Evolutionary conservation across 1,140 invertebrate species (phyloP).

Genomic region (Drosophila asahinai): DNA sequence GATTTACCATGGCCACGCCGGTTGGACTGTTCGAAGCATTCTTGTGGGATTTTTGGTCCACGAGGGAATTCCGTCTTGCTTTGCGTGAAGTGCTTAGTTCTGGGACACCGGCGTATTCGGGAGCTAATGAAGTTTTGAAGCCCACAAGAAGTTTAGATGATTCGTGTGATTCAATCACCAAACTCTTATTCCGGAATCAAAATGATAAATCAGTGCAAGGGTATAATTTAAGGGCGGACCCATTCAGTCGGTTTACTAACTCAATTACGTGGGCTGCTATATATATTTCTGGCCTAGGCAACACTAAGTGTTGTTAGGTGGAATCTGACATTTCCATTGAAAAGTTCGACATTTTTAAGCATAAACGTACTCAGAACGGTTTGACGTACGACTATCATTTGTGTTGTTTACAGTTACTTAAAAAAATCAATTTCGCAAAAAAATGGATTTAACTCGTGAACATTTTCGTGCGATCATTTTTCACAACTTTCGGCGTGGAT

Average conservation of each 20-base stretch:
- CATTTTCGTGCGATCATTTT: too few species aligned
- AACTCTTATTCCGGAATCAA: background rate
- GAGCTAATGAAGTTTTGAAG: slow-evolving; percentile 1
- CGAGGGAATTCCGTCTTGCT: slow-evolving; percentile 33
- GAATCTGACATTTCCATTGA: too few species aligned
- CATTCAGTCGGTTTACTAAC: slow-evolving; percentile 27
- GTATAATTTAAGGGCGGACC: slow-evolving; percentile 10
- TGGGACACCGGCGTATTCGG: background rate
- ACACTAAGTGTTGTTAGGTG: too few species aligned
- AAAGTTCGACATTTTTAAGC: too few species aligned
- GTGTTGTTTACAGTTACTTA: too few species aligned
- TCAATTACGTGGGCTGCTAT: too few species aligned
- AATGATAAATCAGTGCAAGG: slow-evolving; percentile 6
- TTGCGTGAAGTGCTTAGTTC: slow-evolving; percentile 26
- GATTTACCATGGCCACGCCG: slow-evolving; percentile 36
- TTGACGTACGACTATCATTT: too few species aligned
- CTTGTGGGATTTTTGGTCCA: slow-evolving; percentile 10
- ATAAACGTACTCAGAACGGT: too few species aligned
- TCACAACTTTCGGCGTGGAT: too few species aligned
- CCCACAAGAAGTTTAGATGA: slow-evolving; percentile 1
- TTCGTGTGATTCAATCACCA: background rate
- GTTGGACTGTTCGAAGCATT: background rate
- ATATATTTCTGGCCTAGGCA: too few species aligned
- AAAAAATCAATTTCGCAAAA: too few species aligned
- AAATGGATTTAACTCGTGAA: too few species aligned